Percentiles rank a stretch among this genome's conserved stretches.
phyloP scores from a whole-genome alignment of 2,113 vertebrate genomes.

The Pteronura brasiliensis region DNA sequence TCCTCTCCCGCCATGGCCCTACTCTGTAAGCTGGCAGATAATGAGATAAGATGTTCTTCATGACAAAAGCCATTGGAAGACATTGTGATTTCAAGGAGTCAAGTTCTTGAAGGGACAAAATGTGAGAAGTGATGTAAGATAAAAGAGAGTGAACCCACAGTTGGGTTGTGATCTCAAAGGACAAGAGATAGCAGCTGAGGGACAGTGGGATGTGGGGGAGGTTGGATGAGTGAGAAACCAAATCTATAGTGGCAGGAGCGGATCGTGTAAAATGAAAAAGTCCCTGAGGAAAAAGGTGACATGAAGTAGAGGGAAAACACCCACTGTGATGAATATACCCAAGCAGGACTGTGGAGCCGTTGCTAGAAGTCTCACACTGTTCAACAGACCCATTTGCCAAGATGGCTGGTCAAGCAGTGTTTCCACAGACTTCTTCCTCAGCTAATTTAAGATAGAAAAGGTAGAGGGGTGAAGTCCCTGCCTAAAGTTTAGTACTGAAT shows the following conservation, averaged over 20 bases:
- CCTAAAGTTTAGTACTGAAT: constrained; percentile 55
- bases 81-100: not conserved
- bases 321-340: not conserved
- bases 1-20: fast-evolving
- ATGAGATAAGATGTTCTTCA: not conserved
- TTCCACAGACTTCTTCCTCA: not conserved
- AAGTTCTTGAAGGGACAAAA: not conserved
- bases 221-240: not conserved
- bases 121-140: not conserved
- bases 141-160: not conserved
- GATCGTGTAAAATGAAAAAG: not conserved
- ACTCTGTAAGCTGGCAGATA: not conserved
- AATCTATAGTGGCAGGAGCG: fast-evolving
- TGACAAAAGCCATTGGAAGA: not conserved
- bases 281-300: not conserved
- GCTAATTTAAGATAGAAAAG: constrained; percentile 62
- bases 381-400: not conserved
- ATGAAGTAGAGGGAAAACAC: not conserved
- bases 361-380: not conserved
- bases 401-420: not conserved
- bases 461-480: constrained; percentile 31
- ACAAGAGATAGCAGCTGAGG: not conserved
- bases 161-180: not conserved
- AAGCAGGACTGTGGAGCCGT: not conserved
- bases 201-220: not conserved